A percentile compares a stretch with the other conserved stretches of the same genome.
phyloP scores from a whole-genome alignment of 2,888 invertebrate genomes.

The Xiphydria camelus region DNA sequence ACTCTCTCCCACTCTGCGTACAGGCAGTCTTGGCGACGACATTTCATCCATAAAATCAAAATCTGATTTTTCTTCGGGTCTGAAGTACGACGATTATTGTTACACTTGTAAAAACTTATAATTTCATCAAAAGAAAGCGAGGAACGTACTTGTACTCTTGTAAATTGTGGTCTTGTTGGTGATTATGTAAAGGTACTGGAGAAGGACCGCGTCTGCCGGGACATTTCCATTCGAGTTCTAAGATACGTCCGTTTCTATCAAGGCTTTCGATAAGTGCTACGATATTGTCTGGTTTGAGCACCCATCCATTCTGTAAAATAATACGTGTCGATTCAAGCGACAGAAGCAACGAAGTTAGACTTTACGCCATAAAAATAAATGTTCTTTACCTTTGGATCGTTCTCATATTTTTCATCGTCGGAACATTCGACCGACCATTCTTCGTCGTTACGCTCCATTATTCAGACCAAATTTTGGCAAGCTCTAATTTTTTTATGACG shows the following conservation, averaged over 20 bases:
- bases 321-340: background rate
- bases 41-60: conserved; percentile 89
- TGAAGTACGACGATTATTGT: conserved; percentile 22
- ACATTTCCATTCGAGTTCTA: conserved; percentile 79
- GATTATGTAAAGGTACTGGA: conserved; percentile 65
- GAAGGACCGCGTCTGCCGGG: conserved; percentile 78
- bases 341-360: background rate
- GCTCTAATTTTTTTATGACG: too few relatives aligned
- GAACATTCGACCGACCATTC: conserved; percentile 70
- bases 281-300: conserved; percentile 71
- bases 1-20: conserved; percentile 73
- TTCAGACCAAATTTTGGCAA: conserved; percentile 10
- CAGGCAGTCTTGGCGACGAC: conserved; percentile 72
- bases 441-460: conserved; percentile 57
- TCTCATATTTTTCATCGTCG: conserved; percentile 64
- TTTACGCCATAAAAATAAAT: background rate
- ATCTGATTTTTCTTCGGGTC: conserved; percentile 68
- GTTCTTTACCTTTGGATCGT: conserved; percentile 42
- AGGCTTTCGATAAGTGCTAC: conserved; percentile 72
- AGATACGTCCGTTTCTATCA: conserved; percentile 66
- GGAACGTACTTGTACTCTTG: conserved; percentile 45
- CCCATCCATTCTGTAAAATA: conserved; percentile 59
- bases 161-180: conserved; percentile 44
- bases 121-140: background rate
- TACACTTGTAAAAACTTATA: background rate